phyloP scores from a whole-genome alignment of 2,888 invertebrate species.

The Erebia palarica region DNA sequence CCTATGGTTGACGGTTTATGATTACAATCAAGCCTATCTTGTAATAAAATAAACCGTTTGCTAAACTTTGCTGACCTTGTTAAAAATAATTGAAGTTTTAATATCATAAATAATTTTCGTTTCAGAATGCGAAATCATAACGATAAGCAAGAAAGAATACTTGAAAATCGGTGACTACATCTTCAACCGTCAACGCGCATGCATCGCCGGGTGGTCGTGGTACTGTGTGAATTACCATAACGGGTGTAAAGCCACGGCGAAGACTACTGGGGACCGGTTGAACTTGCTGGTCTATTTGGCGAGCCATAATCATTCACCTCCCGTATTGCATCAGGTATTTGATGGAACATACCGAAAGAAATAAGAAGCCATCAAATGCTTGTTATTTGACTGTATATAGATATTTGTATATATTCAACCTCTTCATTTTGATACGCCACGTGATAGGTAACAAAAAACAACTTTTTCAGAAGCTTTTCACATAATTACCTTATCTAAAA shows the following conservation, averaged over 20 bases:
- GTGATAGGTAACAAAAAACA: no score
- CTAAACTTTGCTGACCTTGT: no score
- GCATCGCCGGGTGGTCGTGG: slow-evolving; percentile 40
- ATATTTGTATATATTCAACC: no score
- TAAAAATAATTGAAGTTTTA: not conserved
- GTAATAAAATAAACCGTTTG: no score
- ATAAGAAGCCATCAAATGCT: not conserved
- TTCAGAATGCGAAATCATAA: slow-evolving; percentile 34
- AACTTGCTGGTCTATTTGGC: not conserved
- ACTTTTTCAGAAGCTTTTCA: no score
- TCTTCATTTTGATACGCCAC: no score
- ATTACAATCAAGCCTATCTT: no score
- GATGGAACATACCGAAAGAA: slow-evolving; percentile 16
- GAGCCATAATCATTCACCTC: slow-evolving; percentile 24
- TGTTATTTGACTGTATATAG: not conserved
- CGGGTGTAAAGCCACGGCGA: slow-evolving; percentile 44
- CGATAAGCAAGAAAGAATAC: slow-evolving; percentile 31
- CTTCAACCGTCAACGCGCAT: slow-evolving; percentile 31
- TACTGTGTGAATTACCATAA: slow-evolving; percentile 49
- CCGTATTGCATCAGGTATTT: not conserved
- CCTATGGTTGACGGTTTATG: no score
- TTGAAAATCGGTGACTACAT: slow-evolving; percentile 33
- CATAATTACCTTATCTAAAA: no score
- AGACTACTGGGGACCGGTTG: slow-evolving; percentile 34
- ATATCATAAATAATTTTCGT: not conserved